Percentiles rank a stretch among this genome's conserved stretches.
These are phyloP conservation scores for Armadillidium nasatum DNA, from an alignment of 1,140 invertebrate species.

Conservation along the genomic window DNA sequence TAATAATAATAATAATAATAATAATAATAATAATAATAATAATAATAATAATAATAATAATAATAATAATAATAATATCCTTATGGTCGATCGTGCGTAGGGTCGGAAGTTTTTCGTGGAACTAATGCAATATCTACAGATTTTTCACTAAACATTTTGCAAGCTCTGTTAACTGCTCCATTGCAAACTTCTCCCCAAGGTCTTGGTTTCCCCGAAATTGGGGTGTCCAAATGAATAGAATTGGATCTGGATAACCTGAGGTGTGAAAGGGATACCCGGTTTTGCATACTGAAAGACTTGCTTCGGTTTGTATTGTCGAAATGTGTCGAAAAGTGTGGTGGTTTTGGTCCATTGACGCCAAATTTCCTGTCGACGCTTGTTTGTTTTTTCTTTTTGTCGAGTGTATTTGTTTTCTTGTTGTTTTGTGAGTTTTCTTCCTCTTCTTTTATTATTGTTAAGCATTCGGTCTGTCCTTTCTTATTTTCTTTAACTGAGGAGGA, in stretches of 20 bases:
- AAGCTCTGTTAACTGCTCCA: conserved; percentile 36
- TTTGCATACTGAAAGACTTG: conserved; percentile 43
- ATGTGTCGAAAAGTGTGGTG: neutral
- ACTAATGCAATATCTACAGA: neutral
- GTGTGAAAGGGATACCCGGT: conserved; percentile 27
- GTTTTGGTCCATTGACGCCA: conserved; percentile 27
- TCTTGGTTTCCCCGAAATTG: conserved; percentile 26
- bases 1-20: too few species aligned
- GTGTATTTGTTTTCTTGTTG: neutral
- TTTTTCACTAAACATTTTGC: conserved; percentile 25
- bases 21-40: too few species aligned
- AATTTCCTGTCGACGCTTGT: conserved; percentile 37
- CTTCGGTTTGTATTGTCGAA: conserved; percentile 29
- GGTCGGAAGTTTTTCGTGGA: neutral
- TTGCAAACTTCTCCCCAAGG: conserved; percentile 41
- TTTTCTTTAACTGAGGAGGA: too few species aligned
- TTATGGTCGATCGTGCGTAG: neutral
- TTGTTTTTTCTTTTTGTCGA: conserved; percentile 38
- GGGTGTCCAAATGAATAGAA: conserved; percentile 37
- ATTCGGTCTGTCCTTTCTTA: too few species aligned
- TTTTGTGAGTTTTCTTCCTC: too few species aligned
- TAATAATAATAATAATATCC: too few species aligned
- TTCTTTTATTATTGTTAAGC: too few species aligned
- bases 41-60: too few species aligned
- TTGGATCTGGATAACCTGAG: conserved; percentile 35